Evolutionary conservation across 2,797 vertebrate species (phyloP).

Genomic region (Naso thynnoides): DNA sequence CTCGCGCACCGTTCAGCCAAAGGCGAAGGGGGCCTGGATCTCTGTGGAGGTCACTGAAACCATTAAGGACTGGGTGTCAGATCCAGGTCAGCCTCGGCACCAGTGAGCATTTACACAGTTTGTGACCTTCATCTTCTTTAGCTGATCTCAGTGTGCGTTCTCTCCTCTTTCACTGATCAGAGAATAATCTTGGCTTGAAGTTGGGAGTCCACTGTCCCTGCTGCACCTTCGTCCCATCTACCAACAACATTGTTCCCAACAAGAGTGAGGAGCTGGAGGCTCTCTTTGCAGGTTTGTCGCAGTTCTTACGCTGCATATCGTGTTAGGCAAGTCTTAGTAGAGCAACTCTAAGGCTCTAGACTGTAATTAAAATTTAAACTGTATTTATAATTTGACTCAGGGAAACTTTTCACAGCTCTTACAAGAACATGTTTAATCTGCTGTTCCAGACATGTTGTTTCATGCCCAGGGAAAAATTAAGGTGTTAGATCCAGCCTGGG

Average conservation of each 20-base stretch:
- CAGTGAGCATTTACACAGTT: background rate
- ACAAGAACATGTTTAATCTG: background rate
- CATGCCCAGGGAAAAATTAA: background rate
- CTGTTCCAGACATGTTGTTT: background rate
- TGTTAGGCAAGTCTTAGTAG: background rate
- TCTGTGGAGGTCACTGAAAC: slow-evolving; percentile 88
- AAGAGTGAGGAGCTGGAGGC: slow-evolving; percentile 88
- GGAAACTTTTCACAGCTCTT: background rate
- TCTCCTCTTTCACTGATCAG: slow-evolving; percentile 61
- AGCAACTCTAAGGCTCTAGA: background rate
- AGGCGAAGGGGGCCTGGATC: slow-evolving; percentile 84
- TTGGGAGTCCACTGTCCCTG: slow-evolving; percentile 89
- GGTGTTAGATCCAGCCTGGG: background rate
- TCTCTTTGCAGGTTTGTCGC: slow-evolving; percentile 85
- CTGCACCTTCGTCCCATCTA: slow-evolving; percentile 87
- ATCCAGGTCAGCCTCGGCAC: slow-evolving; percentile 77
- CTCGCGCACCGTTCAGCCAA: slow-evolving; percentile 85
- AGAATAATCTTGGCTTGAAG: slow-evolving; percentile 87
- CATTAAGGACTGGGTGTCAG: slow-evolving; percentile 87
- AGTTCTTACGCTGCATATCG: background rate
- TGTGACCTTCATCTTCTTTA: background rate
- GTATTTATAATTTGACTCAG: background rate
- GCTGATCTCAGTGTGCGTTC: background rate
- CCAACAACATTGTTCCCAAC: slow-evolving; percentile 88
- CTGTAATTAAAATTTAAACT: background rate